Conservation (phyloP, 2,113 vertebrate species). For the Myrmecophaga tridactyla region DNA sequence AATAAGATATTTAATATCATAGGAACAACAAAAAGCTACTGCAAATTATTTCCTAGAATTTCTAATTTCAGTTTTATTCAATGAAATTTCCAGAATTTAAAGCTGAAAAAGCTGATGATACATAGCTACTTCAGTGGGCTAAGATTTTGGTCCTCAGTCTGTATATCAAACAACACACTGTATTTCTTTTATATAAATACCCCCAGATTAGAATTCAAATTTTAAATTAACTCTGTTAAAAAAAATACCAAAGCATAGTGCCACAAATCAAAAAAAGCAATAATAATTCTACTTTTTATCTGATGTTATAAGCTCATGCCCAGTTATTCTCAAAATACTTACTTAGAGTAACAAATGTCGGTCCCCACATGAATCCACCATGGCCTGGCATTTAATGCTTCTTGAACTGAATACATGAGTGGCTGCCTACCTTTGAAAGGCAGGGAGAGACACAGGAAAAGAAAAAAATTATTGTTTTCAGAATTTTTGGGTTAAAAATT, state of each 20-base stretch:
- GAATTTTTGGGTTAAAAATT: slow-evolving; percentile 44
- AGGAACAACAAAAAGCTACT: neutral
- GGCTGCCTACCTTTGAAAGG: slow-evolving; percentile 94
- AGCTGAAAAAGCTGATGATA: neutral
- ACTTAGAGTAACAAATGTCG: slow-evolving; percentile 99
- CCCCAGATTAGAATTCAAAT: neutral
- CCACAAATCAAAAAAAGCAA: neutral
- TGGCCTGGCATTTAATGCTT: slow-evolving; percentile 91
- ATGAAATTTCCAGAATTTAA: neutral
- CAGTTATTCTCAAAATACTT: slow-evolving; percentile 73
- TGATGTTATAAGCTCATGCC: neutral
- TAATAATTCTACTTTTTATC: neutral
- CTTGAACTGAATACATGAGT: slow-evolving; percentile 98
- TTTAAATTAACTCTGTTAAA: neutral
- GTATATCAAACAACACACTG: neutral
- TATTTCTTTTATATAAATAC: neutral
- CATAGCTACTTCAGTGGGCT: neutral
- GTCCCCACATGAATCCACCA: slow-evolving; percentile 93
- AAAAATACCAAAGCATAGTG: neutral
- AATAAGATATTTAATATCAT: neutral
- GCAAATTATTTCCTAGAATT: slow-evolving; percentile 41
- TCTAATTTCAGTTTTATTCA: neutral
- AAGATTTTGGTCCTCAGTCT: neutral
- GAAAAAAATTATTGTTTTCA: neutral
- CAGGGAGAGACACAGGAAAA: neutral